Evolutionary conservation across 2,888 invertebrate genomes (phyloP).

Genomic region (Griposia aprilina): DNA sequence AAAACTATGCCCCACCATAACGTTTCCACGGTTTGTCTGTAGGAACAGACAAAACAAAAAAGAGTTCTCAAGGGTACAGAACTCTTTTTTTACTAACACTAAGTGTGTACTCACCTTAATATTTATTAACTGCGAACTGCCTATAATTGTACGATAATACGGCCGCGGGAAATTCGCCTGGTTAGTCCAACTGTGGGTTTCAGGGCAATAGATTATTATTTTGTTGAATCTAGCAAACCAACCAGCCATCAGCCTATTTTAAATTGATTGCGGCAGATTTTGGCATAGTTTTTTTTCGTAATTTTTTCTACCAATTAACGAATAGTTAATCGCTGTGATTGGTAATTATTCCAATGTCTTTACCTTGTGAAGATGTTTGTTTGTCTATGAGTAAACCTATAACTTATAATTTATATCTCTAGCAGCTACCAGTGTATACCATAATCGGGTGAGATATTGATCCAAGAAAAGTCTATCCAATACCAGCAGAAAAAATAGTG

Average conservation of each 20-base stretch:
- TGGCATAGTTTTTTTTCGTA: background rate
- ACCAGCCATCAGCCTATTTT: background rate
- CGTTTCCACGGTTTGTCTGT: background rate
- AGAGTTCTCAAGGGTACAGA: background rate
- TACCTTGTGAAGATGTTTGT: background rate
- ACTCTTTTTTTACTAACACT: background rate
- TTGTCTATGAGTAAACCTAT: background rate
- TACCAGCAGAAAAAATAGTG: too few species aligned
- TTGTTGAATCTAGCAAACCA: background rate
- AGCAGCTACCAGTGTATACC: background rate
- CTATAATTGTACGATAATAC: conserved; percentile 46
- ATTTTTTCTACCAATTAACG: too few species aligned
- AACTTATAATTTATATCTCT: background rate
- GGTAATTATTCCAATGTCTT: background rate
- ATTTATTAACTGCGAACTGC: conserved; percentile 70
- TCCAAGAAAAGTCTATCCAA: too few species aligned
- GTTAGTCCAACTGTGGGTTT: conserved; percentile 25
- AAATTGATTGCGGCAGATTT: background rate
- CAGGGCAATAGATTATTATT: conserved; percentile 23
- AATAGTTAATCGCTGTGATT: too few species aligned
- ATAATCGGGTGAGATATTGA: too few species aligned
- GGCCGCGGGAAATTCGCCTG: conserved; percentile 30
- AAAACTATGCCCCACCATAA: background rate
- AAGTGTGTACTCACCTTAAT: conserved; percentile 33
- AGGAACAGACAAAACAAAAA: background rate